Percentiles rank a stretch among this genome's conserved stretches.
Conservation (phyloP, 2,888 invertebrate species). For the Microchrysa polita region DNA sequence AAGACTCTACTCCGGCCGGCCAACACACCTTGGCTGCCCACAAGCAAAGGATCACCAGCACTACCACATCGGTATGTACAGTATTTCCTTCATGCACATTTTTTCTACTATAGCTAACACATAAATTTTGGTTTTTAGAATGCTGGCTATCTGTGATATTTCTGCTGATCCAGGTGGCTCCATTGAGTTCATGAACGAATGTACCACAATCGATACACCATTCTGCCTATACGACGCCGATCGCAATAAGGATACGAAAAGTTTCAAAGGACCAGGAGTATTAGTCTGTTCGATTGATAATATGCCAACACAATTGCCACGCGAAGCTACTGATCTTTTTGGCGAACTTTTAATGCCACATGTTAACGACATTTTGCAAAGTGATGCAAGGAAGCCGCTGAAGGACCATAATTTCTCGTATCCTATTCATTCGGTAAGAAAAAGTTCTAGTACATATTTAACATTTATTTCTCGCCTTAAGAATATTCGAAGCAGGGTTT, state of each 20-base stretch:
- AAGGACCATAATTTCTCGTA: slow-evolving; percentile 76
- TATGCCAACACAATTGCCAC: slow-evolving; percentile 98
- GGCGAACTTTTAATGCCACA: slow-evolving; percentile 92
- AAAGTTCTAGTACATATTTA: too few relatives aligned
- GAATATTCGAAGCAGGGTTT: too few relatives aligned
- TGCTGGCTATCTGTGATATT: slow-evolving; percentile 97
- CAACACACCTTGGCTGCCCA: slow-evolving; percentile 92
- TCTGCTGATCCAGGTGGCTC: slow-evolving; percentile 99
- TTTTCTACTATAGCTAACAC: too few relatives aligned
- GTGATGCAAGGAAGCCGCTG: slow-evolving; percentile 81
- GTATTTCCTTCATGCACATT: too few relatives aligned
- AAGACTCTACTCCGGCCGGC: slow-evolving; percentile 90
- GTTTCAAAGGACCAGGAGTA: slow-evolving; percentile 96
- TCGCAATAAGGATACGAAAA: slow-evolving; percentile 94
- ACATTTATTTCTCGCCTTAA: too few relatives aligned
- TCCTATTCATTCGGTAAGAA: slow-evolving; percentile 60
- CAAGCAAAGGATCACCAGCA: slow-evolving; percentile 86
- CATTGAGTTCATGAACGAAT: slow-evolving; percentile 99
- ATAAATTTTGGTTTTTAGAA: slow-evolving; percentile 67
- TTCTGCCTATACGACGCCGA: slow-evolving; percentile 99
- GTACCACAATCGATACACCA: slow-evolving; percentile 98
- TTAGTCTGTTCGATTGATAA: slow-evolving; percentile 99
- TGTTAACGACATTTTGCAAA: slow-evolving; percentile 85
- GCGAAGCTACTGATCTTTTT: slow-evolving; percentile 97
- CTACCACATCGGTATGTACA: slow-evolving; percentile 75